Percentiles rank a stretch among this genome's conserved stretches.
Conservation (phyloP, 2,797 vertebrate genomes). For the Microctenopoma steveboyesi region DNA sequence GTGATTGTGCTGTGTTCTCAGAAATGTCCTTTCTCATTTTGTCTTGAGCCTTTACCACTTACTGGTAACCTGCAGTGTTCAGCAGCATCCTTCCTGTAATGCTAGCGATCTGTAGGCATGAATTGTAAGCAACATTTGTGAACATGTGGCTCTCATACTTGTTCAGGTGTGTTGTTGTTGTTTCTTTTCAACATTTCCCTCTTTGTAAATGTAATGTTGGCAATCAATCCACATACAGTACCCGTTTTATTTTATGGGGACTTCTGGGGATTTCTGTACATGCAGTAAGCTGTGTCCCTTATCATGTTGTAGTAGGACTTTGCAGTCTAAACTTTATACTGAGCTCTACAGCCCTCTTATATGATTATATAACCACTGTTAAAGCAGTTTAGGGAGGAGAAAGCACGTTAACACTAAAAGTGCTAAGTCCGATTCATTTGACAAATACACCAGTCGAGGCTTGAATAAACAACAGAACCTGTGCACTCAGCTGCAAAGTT, state of each 20-base stretch:
- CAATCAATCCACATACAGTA: constrained; percentile 32
- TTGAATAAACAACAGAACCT: constrained; percentile 36
- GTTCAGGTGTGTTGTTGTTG: not conserved
- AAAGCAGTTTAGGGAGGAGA: constrained; percentile 34
- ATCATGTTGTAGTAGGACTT: constrained; percentile 12
- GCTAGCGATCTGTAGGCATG: not conserved
- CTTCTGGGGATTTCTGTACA: constrained; percentile 35
- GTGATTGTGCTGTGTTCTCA: constrained; percentile 39
- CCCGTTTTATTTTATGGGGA: constrained; percentile 42
- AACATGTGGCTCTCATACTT: not conserved
- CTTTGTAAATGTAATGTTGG: not conserved
- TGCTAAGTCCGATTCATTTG: constrained; percentile 39
- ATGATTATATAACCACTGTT: constrained; percentile 32
- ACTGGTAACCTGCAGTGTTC: constrained; percentile 10
- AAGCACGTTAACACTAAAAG: constrained; percentile 32
- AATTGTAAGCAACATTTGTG: constrained; percentile 10
- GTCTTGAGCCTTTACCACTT: constrained; percentile 5
- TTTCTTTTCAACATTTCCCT: constrained; percentile 11
- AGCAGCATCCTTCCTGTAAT: constrained; percentile 2
- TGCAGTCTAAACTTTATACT: constrained; percentile 42
- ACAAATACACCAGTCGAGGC: constrained; percentile 25
- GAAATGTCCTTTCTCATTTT: constrained; percentile 29
- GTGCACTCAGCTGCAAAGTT: constrained; percentile 41
- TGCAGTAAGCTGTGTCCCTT: constrained; percentile 7
- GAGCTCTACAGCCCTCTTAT: constrained; percentile 39